Base-by-base conservation (phyloP, 2,888 invertebrate species). In the Melolontha melolontha region DNA sequence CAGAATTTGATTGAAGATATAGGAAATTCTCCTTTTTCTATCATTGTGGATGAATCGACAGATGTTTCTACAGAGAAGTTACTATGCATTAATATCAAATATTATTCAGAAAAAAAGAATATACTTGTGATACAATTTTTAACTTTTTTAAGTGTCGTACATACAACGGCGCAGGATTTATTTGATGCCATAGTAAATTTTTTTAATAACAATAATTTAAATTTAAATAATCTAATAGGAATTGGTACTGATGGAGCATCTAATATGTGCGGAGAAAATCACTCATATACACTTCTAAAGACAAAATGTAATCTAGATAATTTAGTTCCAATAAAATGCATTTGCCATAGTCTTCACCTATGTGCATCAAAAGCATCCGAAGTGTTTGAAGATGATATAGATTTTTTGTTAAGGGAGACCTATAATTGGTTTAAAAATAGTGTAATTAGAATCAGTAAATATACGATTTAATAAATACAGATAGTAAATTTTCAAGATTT, bases 171-270 rank as follows among this genome's bases (percentile, higher is more conserved):
- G 1, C 47, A 68, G 14, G 68, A 62, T 29, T 63, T 73, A 29
- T 72, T 63, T 63, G 64, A 68, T 12, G 27, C 34, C 34, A 40
- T 69, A 2, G 62, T 44, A 16, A 39, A 12, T 62, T 47, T 44
- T 62, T 62, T 62, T 22, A 8, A 14, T 8, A 22, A 12, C 7
- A 12, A 44, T 16, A 44, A 44, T 44, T 47, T 62, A 7, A 62
- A 69, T 7, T 29, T 71, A 22, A 63, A 73, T 52, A 76, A 75
- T 50, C 54, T 76, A 40, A 71, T 73, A 10, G 73, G 71, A 1
- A 71, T 78, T 39, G 76, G 75, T 1, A 76, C 76, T n/a, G 77
- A 76, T 70, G 75, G 77, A 2, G 76, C 74, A 6, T 70, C 63
- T 16, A 75, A 74, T 66, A 54, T 77, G 51, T 72, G 71, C 70